Evolutionary conservation across 2,113 vertebrate genomes (phyloP), one percentile per base, ranked within the genome.

Genomic region (Callipepla squamata): DNA sequence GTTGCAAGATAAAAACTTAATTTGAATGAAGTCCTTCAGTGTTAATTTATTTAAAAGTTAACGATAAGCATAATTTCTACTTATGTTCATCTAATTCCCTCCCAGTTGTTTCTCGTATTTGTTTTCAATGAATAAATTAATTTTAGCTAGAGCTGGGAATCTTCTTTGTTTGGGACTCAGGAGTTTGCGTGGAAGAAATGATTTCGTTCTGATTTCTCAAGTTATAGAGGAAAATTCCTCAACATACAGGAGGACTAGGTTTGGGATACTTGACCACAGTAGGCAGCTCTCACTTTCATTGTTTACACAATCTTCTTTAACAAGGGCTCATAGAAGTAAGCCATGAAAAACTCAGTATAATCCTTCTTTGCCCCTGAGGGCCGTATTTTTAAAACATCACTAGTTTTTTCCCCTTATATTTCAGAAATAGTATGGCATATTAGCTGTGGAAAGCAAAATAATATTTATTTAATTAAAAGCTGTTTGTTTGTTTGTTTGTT

Each of bases 341-440:
- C 5, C 13, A 65, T 20, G 19, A 67, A 76, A 94, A 61, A 36
- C 11, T 73, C n/a, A 69, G 0, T 61, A 81, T 81, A 81, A 73
- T 87, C 4, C 11, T 61, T 85, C 17, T 6, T 40, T 47, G 34
- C 2, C 32, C 76, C 73, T 66, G 48, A 32, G 38, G 5, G 15
- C 2, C 81, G 2, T 13, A 11, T 50, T 59, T 62, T 32, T 1
- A 22, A 85, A 53, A 45, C 6, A 66, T 55, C 13, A 30, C 4
- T 51, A 6, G 0, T 13, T 62, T 38, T 13, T 5, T 0, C 1
- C 4, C 6, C 10, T 53, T 65, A 34, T 4, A 50, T 76, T 73
- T 25, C 42, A 58, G 78, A 82, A 86, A 79, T 26, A 47, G 40
- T 47, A 16, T 8, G 61, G 15, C 1, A 9, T 65, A 69, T 58